Evolutionary conservation across 1,140 invertebrate species (phyloP), one percentile per base, ranked within the genome.

Genomic region (Lasioglossum albipes): DNA sequence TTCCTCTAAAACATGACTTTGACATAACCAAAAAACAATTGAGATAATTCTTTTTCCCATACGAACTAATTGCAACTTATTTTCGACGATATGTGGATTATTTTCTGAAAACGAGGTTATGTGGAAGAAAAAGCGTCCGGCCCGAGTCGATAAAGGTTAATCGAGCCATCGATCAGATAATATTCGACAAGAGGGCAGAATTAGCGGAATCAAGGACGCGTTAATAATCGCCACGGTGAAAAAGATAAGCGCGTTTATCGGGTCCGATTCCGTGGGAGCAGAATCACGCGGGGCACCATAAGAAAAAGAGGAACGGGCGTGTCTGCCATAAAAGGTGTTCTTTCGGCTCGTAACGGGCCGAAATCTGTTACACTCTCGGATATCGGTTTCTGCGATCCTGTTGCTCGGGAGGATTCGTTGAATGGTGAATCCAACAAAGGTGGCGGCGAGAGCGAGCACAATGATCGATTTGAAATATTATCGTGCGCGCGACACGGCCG

Each of bases 311-410:
- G 27, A 41, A 65, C 67, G 76, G 45, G 42, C 57, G 76, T 64
- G 27, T 54, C 67, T 64, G 18, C 22, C 22, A 41, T 49, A 61
- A 18, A 54, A 64, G 4, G 49, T 62, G 42, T 75, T 61, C 52
- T 49, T 49, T 49, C 10, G 65, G 36, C 36, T 18, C 22, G 12
- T 45, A 59, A 27, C n/a, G 7, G 18, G 45, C 13, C 7, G 41
- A 75, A 27, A 67, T 45, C 41, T 52, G 27, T 52, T 27, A n/a
- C 62, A 41, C 22, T 68, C 22, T 61, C 18, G 13, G 70, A 49
- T 78, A 54, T 71, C 9, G 42, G 75, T 68, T 68, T 76, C 49
- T 49, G 36, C 9, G 65, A 54, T 16, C 57, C 27, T 71, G 68
- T 78, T 71, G 66, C 41, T 70, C 27, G 42, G 41, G 20, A 41